Conservation (phyloP, 2,888 invertebrate genomes). For the Notodonta ziczac region DNA sequence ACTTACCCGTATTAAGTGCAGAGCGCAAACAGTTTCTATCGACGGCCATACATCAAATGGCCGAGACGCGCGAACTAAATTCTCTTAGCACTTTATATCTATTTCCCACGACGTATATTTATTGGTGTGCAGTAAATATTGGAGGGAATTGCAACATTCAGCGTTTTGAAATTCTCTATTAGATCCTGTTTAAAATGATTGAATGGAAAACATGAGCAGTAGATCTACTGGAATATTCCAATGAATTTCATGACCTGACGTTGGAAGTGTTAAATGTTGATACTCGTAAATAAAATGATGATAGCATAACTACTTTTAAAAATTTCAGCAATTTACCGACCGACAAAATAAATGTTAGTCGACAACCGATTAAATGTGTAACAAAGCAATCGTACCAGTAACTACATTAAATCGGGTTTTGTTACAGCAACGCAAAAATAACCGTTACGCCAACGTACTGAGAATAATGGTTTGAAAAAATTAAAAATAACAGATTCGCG, state of each 20-base stretch:
- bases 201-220: no score
- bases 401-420: not conserved
- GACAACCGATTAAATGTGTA: no score
- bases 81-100: slow-evolving; percentile 45
- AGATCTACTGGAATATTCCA: no score
- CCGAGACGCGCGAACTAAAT: slow-evolving; percentile 38
- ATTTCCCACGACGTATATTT: slow-evolving; percentile 41
- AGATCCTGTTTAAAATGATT: no score
- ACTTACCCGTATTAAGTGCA: slow-evolving; percentile 13
- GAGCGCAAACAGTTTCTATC: slow-evolving; percentile 34
- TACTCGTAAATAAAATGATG: no score
- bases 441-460: not conserved
- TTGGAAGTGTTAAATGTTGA: no score
- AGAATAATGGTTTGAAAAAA: slow-evolving; percentile 2
- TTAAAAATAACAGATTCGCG: not conserved
- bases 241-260: no score
- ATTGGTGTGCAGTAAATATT: slow-evolving; percentile 39
- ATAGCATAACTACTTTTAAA: no score
- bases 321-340: no score
- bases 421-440: slow-evolving; percentile 4
- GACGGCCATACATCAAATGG: slow-evolving; percentile 42
- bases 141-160: slow-evolving; percentile 30
- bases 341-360: no score
- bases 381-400: no score
- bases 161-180: slow-evolving; percentile 12